Percentiles rank a stretch among this genome's conserved stretches.
These are phyloP conservation scores for Deroplatys truncata DNA, from an alignment of 2,888 invertebrate genomes.

Conservation along the genomic window DNA sequence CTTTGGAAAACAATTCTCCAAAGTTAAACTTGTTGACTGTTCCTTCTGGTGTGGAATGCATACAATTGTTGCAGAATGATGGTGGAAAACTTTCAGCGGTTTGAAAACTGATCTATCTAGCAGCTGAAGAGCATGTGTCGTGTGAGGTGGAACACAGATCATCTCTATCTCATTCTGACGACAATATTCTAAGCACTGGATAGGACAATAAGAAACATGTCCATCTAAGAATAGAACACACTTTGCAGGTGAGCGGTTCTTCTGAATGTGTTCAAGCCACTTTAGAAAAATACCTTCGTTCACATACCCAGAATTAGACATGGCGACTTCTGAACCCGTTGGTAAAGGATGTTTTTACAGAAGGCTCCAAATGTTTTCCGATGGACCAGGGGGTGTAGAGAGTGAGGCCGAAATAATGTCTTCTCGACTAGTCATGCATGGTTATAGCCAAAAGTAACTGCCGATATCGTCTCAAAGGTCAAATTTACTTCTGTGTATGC, in stretches of 20 bases:
- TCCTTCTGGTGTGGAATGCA: neutral
- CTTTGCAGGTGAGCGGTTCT: too few species aligned
- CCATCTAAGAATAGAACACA: neutral
- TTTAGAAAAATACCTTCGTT: neutral
- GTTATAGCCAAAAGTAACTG: too few species aligned
- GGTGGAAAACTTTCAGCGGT: neutral
- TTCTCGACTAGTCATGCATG: too few species aligned
- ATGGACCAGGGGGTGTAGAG: too few species aligned
- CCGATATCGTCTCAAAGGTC: too few species aligned
- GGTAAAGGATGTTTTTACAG: too few species aligned
- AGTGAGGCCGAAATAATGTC: too few species aligned
- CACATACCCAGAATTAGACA: neutral
- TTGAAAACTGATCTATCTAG: neutral
- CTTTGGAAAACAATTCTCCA: too few species aligned
- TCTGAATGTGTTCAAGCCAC: neutral
- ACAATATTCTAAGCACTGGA: neutral
- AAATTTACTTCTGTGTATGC: too few species aligned
- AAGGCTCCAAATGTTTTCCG: too few species aligned
- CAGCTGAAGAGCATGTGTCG: constrained; percentile 1
- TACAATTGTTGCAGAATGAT: neutral
- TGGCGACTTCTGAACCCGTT: too few species aligned
- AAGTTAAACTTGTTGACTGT: too few species aligned
- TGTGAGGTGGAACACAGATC: neutral
- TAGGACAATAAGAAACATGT: neutral
- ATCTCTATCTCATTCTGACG: neutral